Base-by-base conservation (phyloP, 1,140 invertebrate genomes). In the Listronotus oregonensis region DNA sequence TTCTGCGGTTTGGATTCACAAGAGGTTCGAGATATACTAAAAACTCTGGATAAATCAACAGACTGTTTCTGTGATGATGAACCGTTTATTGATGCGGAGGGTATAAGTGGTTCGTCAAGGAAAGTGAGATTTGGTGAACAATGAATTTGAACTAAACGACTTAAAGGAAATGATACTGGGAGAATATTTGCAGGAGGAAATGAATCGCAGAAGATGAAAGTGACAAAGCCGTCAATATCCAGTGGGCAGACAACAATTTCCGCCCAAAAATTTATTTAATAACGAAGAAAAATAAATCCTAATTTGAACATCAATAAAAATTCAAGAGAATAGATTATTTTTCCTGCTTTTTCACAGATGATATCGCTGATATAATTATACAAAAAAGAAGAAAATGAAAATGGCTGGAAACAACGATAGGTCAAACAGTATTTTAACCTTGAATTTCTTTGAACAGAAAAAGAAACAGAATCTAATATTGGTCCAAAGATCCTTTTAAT, bases 281-380 rank as follows among this genome's bases (percentile, higher is more conserved):
- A 2, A 14, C 7, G 39, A 40, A 12, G 2, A 40, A 40, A 40
- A 14, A 40, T 40, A 40, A 40, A 40, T 40, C 39, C 39, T 40
- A 7, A 40, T 40, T 40, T 40, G n/a, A 40, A 40, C 7, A 2
- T 27, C 21, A 5, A 27, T 5, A 5, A 27, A 27, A 27, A 27
- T 27, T 27, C 21, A 27, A 27, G 21, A 27, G 21, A 27, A 27
- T 27, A 27, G 21, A 27, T 27, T 27, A 27, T 27, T 27, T 27
- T 27, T 27, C 21, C 5, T 3, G 21, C 21, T 5, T 27, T 27
- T 27, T 27, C 5, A 27, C 21, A 3, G 21, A 27, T 27, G 21
- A 27, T 3, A 27, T 27, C 5, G 21, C 21, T 5, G 21, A 27
- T 27, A 1, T 27, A 27, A 5, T 27, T 72, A 71, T n/a, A n/a